These are phyloP conservation scores for Egretta garzetta DNA, from an alignment of 2,113 vertebrate genomes.

Conservation along the genomic window DNA sequence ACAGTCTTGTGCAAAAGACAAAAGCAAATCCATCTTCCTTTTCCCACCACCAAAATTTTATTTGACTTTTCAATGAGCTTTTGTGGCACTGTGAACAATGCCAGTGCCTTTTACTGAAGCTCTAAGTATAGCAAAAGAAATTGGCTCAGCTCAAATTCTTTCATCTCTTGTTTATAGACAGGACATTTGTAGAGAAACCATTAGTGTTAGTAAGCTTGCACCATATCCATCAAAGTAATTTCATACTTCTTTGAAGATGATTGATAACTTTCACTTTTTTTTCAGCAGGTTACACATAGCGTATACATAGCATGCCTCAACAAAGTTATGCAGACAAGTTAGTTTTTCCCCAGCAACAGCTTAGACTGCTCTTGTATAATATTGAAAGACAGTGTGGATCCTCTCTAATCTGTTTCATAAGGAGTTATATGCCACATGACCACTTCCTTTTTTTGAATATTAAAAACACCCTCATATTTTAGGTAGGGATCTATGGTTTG, in stretches of 20 bases:
- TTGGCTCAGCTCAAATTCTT: conserved; percentile 5
- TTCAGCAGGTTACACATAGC: not conserved
- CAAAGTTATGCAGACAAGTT: not conserved
- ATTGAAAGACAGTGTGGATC: not conserved
- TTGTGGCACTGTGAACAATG: not conserved
- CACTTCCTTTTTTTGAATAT: not conserved
- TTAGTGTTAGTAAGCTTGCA: not conserved
- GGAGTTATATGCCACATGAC: not conserved
- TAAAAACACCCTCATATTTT: not conserved
- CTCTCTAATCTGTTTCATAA: not conserved
- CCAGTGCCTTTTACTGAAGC: not conserved
- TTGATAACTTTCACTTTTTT: not conserved
- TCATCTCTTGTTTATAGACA: conserved; percentile 1
- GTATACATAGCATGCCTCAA: not conserved
- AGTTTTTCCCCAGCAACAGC: not conserved
- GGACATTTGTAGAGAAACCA: not conserved
- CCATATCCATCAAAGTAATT: not conserved
- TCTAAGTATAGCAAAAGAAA: not conserved
- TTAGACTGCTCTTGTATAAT: not conserved
- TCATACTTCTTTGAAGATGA: conserved; percentile 41
- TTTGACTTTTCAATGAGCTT: not conserved
- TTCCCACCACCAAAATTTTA: not conserved
- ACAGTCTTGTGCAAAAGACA: not conserved
- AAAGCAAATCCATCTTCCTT: not conserved
- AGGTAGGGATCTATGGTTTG: not conserved